These are phyloP conservation scores for Battus philenor DNA, from an alignment of 1,140 invertebrate species.

Conservation along the genomic window DNA sequence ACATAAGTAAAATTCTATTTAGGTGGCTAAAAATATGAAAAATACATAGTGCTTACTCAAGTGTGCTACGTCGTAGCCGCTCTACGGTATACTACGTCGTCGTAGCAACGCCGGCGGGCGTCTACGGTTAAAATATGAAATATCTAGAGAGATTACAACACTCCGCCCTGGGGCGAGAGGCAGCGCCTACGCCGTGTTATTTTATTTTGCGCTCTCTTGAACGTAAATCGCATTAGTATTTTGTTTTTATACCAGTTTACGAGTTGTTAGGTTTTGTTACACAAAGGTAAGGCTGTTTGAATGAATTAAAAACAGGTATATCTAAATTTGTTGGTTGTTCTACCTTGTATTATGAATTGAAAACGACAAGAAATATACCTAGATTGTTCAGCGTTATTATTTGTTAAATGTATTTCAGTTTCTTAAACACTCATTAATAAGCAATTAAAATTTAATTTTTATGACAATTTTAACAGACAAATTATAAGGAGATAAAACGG, in stretches of 20 bases:
- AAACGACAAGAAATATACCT: no score
- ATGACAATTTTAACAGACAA: no score
- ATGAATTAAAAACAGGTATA: slow-evolving; percentile 17
- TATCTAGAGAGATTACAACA: slow-evolving; percentile 68
- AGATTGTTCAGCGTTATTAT: no score
- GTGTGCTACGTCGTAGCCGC: slow-evolving; percentile 34
- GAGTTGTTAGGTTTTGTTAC: slow-evolving; percentile 61
- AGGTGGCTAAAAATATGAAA: slow-evolving; percentile 13
- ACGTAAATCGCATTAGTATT: slow-evolving; percentile 67
- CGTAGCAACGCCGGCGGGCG: slow-evolving; percentile 56
- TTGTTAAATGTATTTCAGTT: no score
- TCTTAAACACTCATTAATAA: no score
- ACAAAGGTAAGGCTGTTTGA: slow-evolving; percentile 35
- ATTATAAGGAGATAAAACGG: no score
- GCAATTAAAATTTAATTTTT: no score
- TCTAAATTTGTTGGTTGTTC: no score
- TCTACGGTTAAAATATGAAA: slow-evolving; percentile 70
- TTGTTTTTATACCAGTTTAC: slow-evolving; percentile 58
- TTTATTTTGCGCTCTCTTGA: slow-evolving; percentile 72
- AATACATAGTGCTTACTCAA: slow-evolving; percentile 25
- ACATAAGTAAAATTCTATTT: no score
- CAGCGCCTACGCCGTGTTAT: slow-evolving; percentile 67
- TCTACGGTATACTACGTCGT: slow-evolving; percentile 47
- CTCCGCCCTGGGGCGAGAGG: slow-evolving; percentile 50
- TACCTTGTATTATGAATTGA: not conserved